Percentiles rank a stretch among this genome's conserved stretches.
Evolutionary conservation across 1,140 invertebrate species (phyloP).

Genomic region (Mya arenaria): DNA sequence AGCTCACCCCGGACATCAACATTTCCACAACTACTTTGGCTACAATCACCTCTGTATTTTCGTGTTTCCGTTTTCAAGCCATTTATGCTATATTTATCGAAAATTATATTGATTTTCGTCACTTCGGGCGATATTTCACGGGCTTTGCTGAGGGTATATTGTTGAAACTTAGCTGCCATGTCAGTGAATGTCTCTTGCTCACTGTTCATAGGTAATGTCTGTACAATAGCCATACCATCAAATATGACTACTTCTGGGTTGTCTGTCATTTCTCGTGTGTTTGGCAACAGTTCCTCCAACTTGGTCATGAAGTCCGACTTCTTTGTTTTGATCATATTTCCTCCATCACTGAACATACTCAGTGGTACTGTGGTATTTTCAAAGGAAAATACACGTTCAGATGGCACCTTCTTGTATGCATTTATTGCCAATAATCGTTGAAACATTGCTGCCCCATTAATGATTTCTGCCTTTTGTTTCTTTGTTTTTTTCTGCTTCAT

Average conservation of each 20-base stretch:
- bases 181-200: neutral
- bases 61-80: neutral
- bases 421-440: neutral
- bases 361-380: neutral
- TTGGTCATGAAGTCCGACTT: neutral
- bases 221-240: neutral
- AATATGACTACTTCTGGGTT: neutral
- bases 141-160: neutral
- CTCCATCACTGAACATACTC: neutral
- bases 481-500: too few species aligned
- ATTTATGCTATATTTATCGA: neutral
- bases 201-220: neutral
- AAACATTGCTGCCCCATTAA: too few species aligned
- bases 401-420: neutral
- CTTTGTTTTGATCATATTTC: neutral
- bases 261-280: neutral
- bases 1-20: neutral
- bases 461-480: too few species aligned
- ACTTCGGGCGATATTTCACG: neutral
- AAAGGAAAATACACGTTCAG: neutral
- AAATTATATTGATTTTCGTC: neutral
- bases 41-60: neutral
- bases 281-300: neutral
- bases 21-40: neutral
- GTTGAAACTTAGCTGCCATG: neutral